phyloP scores from a whole-genome alignment of 2,113 vertebrate genomes.

The Spizaetus ornatus region DNA sequence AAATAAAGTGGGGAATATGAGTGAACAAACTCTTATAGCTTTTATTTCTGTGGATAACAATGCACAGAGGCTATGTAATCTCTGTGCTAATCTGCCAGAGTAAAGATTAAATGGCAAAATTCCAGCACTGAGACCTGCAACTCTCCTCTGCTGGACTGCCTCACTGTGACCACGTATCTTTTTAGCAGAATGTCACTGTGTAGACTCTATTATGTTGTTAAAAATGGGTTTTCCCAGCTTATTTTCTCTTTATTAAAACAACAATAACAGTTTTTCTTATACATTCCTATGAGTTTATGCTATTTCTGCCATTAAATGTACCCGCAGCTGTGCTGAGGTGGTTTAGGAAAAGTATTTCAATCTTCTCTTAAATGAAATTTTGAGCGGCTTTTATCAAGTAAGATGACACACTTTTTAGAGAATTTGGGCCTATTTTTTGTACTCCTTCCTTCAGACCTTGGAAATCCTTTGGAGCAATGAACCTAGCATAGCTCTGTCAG shows the following conservation, averaged over 20 bases:
- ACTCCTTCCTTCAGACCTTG: background rate
- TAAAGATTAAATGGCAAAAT: slow-evolving; percentile 58
- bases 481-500: background rate
- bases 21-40: background rate
- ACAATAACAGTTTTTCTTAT: background rate
- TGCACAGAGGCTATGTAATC: background rate
- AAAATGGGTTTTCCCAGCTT: background rate
- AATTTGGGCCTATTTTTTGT: background rate
- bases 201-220: background rate
- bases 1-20: background rate
- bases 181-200: background rate
- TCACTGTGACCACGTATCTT: background rate
- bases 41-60: slow-evolving; percentile 43
- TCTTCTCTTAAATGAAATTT: background rate
- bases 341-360: background rate
- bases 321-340: background rate
- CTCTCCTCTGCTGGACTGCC: background rate
- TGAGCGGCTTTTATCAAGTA: background rate
- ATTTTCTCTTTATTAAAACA: background rate
- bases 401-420: background rate
- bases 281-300: background rate
- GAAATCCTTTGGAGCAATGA: background rate
- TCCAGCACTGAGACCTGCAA: background rate
- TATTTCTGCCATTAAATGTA: background rate
- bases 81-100: background rate